Conservation (phyloP, 2,888 invertebrate genomes). For the Orthonychiurus folsomi region DNA sequence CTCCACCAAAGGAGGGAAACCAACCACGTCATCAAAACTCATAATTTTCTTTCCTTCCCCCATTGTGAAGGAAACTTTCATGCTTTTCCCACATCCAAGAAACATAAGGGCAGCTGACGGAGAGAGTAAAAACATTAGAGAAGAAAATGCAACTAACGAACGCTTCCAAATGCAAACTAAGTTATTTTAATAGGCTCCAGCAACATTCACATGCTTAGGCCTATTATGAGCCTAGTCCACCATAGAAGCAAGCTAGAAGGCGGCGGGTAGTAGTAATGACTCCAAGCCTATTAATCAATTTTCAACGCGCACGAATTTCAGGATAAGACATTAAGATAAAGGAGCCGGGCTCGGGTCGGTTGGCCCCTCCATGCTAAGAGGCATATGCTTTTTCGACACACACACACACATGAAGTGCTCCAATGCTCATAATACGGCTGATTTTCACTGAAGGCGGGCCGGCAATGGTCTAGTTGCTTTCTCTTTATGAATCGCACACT, state of each 20-base stretch:
- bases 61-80: neutral
- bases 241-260: neutral
- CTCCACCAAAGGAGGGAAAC: neutral
- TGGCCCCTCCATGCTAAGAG: neutral
- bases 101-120: no score
- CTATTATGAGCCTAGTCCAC: neutral
- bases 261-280: neutral
- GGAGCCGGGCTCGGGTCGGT: neutral
- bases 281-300: constrained; percentile 3
- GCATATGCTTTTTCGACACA: neutral
- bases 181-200: neutral
- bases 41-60: neutral
- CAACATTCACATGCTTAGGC: neutral
- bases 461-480: no score
- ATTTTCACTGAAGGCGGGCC: no score
- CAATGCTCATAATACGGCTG: no score
- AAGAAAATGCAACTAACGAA: neutral
- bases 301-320: constrained; percentile 3
- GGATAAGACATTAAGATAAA: constrained; percentile 1
- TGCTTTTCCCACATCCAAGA: no score
- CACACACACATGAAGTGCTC: no score
- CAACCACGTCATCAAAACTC: neutral
- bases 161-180: neutral
- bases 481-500: neutral
- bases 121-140: neutral